These are phyloP conservation scores for Poecile atricapillus DNA, from an alignment of 2,113 vertebrate genomes.

Conservation along the genomic window DNA sequence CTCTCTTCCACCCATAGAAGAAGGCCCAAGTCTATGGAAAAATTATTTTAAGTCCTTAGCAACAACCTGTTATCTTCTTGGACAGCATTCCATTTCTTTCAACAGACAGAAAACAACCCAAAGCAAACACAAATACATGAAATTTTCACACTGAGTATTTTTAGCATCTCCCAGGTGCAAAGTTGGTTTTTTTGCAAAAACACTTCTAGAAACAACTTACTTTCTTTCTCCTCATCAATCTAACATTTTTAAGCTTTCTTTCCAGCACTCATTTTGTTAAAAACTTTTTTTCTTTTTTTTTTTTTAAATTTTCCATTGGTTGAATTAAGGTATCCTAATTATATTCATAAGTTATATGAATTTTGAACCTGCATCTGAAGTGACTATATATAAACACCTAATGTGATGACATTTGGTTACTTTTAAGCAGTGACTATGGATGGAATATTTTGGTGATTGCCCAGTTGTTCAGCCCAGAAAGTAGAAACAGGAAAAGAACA, in stretches of 20 bases:
- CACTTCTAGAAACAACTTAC: neutral
- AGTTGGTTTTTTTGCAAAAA: neutral
- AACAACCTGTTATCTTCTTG: neutral
- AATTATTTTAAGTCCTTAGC: neutral
- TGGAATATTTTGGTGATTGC: neutral
- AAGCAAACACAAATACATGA: neutral
- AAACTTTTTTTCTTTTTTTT: neutral
- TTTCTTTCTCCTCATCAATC: neutral
- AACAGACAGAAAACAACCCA: neutral
- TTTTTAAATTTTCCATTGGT: neutral
- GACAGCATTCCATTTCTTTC: neutral
- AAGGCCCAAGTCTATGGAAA: neutral
- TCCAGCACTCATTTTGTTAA: neutral
- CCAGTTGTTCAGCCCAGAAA: neutral
- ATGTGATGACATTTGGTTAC: fast-evolving
- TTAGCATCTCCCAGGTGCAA: neutral
- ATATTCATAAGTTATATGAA: neutral
- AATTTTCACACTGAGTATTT: neutral
- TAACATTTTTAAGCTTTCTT: neutral
- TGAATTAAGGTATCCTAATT: neutral
- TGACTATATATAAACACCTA: neutral
- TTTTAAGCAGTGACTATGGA: neutral
- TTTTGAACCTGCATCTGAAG: neutral
- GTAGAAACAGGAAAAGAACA: neutral
- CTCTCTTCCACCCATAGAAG: neutral